These are phyloP conservation scores for Orthonyx spaldingii DNA, from an alignment of 2,113 vertebrate genomes.

Conservation along the genomic window DNA sequence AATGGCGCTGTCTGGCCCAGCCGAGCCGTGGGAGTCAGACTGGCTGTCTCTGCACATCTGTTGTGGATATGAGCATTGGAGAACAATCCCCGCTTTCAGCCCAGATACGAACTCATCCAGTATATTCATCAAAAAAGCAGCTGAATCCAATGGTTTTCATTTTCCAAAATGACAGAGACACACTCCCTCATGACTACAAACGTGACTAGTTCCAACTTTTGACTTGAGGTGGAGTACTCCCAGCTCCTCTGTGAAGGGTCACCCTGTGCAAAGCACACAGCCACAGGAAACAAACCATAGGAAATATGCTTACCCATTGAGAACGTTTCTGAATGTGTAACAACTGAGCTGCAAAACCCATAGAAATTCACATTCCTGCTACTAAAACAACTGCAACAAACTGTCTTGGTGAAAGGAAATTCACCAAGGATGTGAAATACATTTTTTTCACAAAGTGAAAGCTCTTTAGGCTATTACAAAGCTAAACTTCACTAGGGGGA, in stretches of 20 bases:
- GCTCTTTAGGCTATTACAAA: not conserved
- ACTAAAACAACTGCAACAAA: not conserved
- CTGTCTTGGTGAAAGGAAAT: not conserved
- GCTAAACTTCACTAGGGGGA: not conserved
- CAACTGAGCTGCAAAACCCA: not conserved
- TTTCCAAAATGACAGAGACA: not conserved
- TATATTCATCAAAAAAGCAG: not conserved
- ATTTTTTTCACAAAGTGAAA: not conserved
- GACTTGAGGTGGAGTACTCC: not conserved
- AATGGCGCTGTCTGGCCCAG: not conserved
- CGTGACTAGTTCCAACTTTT: not conserved
- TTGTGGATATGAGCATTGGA: not conserved
- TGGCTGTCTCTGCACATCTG: constrained; percentile 27
- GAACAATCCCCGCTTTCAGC: constrained; percentile 20
- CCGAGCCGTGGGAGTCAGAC: not conserved
- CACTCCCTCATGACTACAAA: not conserved
- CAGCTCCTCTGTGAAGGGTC: not conserved
- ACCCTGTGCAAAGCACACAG: not conserved
- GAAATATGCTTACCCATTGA: not conserved
- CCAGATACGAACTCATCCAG: not conserved
- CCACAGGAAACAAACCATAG: not conserved
- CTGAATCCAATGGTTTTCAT: not conserved
- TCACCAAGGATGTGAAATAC: not conserved
- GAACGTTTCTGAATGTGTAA: not conserved
- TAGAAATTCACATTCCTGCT: not conserved